These are phyloP conservation scores for Melanotaenia nigrans DNA, from an alignment of 2,797 vertebrate species.

Conservation along the genomic window DNA sequence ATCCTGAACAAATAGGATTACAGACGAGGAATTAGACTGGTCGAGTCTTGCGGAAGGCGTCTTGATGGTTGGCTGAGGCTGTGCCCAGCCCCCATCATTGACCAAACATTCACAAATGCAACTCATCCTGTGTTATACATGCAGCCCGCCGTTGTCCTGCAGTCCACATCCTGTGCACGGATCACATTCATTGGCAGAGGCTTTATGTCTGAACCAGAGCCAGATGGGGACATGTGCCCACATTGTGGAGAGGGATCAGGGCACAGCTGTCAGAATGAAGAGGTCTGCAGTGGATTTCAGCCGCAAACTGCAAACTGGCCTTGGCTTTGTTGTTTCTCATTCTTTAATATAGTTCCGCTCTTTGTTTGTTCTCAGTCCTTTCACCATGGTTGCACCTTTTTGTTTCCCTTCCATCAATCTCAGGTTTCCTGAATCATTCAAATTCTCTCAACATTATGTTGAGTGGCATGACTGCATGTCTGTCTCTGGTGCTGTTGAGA, in stretches of 20 bases:
- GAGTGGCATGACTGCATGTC: constrained; percentile 19
- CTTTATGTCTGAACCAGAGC: constrained; percentile 29
- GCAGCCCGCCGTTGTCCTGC: constrained; percentile 10
- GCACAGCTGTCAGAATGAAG: constrained; percentile 58
- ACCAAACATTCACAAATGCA: constrained; percentile 13
- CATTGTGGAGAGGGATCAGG: constrained; percentile 48
- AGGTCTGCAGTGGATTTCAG: constrained; percentile 40
- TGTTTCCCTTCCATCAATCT: constrained; percentile 5
- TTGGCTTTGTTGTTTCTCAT: constrained; percentile 42
- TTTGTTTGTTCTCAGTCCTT: constrained; percentile 27
- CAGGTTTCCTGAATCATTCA: constrained; percentile 26
- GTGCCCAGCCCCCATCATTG: background rate
- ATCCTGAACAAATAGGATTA: constrained; percentile 51
- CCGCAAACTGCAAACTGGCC: constrained; percentile 31
- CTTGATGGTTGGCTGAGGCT: constrained; percentile 55
- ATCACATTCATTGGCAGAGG: constrained; percentile 54
- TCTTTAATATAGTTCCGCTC: constrained; percentile 40
- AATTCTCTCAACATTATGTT: constrained; percentile 33
- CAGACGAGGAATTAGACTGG: constrained; percentile 26
- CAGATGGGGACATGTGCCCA: constrained; percentile 51
- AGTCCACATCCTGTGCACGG: constrained; percentile 38
- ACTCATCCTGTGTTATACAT: constrained; percentile 36
- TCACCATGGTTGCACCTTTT: constrained; percentile 23
- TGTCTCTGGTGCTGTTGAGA: constrained; percentile 31
- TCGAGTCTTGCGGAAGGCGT: constrained; percentile 26